phyloP scores from a whole-genome alignment of 2,888 invertebrate genomes.

The Scaptodrosophila latifasciaeformis region DNA sequence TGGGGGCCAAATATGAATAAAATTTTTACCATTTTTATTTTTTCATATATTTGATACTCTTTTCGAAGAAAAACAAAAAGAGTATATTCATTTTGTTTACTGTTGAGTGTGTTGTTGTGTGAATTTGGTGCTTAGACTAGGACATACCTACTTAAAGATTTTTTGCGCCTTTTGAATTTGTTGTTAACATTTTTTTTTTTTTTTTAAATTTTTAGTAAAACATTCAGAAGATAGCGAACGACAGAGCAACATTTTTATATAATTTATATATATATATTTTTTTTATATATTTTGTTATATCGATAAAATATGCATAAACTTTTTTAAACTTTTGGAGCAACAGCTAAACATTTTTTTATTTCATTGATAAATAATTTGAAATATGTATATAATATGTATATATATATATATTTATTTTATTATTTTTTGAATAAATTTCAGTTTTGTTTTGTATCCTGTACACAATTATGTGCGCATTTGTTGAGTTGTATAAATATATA shows the following conservation, averaged over 20 bases:
- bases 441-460: background rate
- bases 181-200: slow-evolving; percentile 12
- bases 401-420: slow-evolving; percentile 25
- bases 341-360: slow-evolving; percentile 54
- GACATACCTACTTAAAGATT: slow-evolving; percentile 71
- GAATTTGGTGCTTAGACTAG: slow-evolving; percentile 33
- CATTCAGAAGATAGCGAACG: slow-evolving; percentile 38
- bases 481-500: slow-evolving; percentile 6
- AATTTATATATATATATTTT: slow-evolving; percentile 4
- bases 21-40: too few relatives aligned
- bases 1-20: too few relatives aligned
- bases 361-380: slow-evolving; percentile 27
- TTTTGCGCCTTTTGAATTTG: slow-evolving; percentile 56
- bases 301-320: slow-evolving; percentile 33
- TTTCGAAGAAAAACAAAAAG: background rate
- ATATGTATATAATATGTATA: too few relatives aligned
- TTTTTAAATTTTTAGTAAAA: slow-evolving; percentile 17
- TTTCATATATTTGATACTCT: background rate
- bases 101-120: slow-evolving; percentile 12
- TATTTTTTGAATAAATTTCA: slow-evolving; percentile 5
- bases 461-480: background rate
- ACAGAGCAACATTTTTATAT: slow-evolving; percentile 25
- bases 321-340: slow-evolving; percentile 60
- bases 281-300: background rate
- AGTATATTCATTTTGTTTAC: background rate